phyloP scores from a whole-genome alignment of 2,113 vertebrate species.

The Archilochus colubris region DNA sequence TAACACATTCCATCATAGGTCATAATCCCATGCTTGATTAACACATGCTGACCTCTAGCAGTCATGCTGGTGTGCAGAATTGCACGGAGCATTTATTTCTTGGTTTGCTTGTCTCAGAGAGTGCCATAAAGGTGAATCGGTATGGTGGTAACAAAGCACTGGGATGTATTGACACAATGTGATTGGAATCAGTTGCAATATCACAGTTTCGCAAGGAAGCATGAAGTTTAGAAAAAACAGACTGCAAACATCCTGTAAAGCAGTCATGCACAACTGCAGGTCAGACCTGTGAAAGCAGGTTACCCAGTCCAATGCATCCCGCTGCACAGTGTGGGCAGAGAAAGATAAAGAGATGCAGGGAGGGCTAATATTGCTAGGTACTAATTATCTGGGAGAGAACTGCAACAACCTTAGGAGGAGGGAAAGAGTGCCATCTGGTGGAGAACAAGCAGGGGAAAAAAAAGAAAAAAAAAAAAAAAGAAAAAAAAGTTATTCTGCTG shows the following conservation, averaged over 20 bases:
- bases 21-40: neutral
- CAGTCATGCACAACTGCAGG: neutral
- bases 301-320: neutral
- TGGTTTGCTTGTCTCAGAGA: neutral
- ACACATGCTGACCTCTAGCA: neutral
- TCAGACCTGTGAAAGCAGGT: neutral
- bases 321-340: neutral
- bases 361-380: fast-evolving
- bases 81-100: neutral
- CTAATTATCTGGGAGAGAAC: neutral
- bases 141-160: neutral
- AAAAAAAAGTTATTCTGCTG: neutral
- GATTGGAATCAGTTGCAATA: neutral
- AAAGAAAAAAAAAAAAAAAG: neutral
- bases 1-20: neutral
- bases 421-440: slow-evolving; percentile 72
- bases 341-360: neutral
- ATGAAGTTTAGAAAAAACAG: neutral
- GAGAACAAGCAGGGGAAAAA: neutral
- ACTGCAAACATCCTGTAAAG: neutral
- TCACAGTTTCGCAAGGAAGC: neutral
- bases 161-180: neutral
- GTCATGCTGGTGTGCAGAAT: neutral
- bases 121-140: neutral
- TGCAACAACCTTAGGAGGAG: neutral